A percentile compares a stretch with the other conserved stretches of the same genome.
These are phyloP conservation scores for Rhysida immarginata DNA, from an alignment of 1,140 invertebrate species.

Conservation along the genomic window DNA sequence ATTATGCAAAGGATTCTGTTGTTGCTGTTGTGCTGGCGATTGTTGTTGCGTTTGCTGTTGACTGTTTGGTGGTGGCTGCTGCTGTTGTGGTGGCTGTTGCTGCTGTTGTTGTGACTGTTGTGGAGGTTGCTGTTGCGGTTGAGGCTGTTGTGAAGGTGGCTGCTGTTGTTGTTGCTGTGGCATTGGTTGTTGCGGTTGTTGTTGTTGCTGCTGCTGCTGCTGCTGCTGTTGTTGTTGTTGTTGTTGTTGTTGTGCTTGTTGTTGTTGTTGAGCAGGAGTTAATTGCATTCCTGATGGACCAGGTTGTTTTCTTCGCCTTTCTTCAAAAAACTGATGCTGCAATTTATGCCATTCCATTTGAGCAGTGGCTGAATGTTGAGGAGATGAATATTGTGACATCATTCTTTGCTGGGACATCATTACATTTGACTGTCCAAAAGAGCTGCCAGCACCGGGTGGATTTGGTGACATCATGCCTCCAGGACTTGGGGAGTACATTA, in stretches of 20 bases:
- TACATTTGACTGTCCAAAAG: neutral
- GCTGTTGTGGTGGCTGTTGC: no score
- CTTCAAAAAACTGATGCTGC: constrained; percentile 37
- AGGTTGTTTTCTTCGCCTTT: constrained; percentile 26
- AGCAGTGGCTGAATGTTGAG: constrained; percentile 21
- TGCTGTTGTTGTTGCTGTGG: constrained; percentile 7
- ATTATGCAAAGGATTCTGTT: no score
- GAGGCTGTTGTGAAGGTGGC: constrained; percentile 1
- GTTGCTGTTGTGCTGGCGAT: no score
- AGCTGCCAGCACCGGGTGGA: neutral
- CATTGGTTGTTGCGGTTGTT: neutral
- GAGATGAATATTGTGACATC: constrained; percentile 22
- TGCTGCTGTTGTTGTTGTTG: neutral
- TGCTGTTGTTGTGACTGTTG: constrained; percentile 34
- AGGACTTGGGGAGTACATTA: constrained; percentile 1
- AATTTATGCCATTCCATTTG: constrained; percentile 61
- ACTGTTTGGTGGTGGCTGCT: no score
- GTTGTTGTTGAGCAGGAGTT: constrained; percentile 2
- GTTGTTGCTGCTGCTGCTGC: neutral
- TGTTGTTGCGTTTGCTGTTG: no score
- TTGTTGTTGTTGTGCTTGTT: no score
- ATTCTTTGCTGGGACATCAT: constrained; percentile 21
- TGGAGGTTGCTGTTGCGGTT: neutral
- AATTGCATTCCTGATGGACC: neutral
- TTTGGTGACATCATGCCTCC: neutral